Evolutionary conservation across 2,888 invertebrate species (phyloP), one percentile per base, ranked within the genome.

Genomic region (Empis stercorea): DNA sequence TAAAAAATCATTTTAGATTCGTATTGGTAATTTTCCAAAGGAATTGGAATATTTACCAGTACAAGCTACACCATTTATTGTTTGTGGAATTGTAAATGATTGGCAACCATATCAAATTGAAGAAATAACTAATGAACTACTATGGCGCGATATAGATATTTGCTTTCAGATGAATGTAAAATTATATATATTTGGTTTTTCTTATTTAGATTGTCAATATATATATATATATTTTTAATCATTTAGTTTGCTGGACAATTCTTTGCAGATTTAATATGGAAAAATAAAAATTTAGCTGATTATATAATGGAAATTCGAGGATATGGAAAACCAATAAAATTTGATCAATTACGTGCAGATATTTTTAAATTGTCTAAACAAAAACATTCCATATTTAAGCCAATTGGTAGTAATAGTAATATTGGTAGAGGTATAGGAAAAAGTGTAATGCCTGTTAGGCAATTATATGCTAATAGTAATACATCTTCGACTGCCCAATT

Each of bases 81-180:
- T 52, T 13, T 46, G 40, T 23, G 50, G 52, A 27, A 46, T 52
- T 34, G 43, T 30, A 14, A 43, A 44, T 37, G 39, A 47, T 34
- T 52, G 52, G 52, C 34, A 45, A 23, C 34, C 41, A 11, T 17
- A 37, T 14, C 52, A 50, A 38, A 30, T 52, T 9, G 27, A 50
- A 38, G 47, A 47, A 23, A 44, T 52, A 20, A 20, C 16, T 11
- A 16, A 36, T 17, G 44, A 49, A 30, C 16, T 49, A 11, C 36
- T 38, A 11, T 38, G 17, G 16, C 38, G 17, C 4, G 10, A 16
- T 6, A 4, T 38, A 13, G 38, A 38, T 10, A 30, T 42, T 17
- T 2, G 9, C 5, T 27, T 4, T 9, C 23, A 27, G 23, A 27
- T 27, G 23, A 4, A 27, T 27, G 23, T 27, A 27, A 27, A 20